Evolutionary conservation across 2,113 vertebrate genomes (phyloP).

Genomic region (Hippocampus mohnikei): DNA sequence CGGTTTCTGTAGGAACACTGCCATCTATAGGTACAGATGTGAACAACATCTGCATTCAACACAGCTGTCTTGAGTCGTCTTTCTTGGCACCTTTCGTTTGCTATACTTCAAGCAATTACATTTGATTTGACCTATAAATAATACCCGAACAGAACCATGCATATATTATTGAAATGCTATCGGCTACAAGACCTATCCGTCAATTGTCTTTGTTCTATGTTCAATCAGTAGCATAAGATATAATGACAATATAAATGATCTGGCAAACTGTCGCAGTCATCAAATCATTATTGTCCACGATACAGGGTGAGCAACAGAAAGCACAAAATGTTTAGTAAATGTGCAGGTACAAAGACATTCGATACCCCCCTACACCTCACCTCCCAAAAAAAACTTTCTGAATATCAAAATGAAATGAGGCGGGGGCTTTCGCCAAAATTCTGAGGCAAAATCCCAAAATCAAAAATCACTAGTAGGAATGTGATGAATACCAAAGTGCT

Average conservation of each 20-base stretch:
- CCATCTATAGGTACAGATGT: constrained; percentile 70
- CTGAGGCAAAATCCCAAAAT: background rate
- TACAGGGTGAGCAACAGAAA: background rate
- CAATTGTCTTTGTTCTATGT: too few relatives aligned
- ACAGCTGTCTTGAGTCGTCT: background rate
- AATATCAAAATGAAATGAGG: background rate
- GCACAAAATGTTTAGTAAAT: background rate
- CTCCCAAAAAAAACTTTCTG: background rate
- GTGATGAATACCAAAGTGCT: background rate
- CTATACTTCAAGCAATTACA: background rate
- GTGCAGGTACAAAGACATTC: background rate
- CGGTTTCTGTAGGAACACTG: constrained; percentile 62
- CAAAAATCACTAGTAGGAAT: background rate
- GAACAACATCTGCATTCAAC: constrained; percentile 3
- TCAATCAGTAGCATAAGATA: too few relatives aligned
- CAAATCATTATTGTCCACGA: too few relatives aligned
- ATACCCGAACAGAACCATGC: too few relatives aligned
- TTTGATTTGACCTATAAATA: too few relatives aligned
- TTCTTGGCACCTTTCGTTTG: background rate
- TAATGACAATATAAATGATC: too few relatives aligned
- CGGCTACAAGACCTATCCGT: too few relatives aligned
- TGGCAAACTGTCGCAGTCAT: too few relatives aligned
- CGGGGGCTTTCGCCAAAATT: background rate
- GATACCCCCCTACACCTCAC: too few relatives aligned
- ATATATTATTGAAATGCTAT: too few relatives aligned